phyloP scores from a whole-genome alignment of 2,113 vertebrate genomes.

The Athene cunicularia region DNA sequence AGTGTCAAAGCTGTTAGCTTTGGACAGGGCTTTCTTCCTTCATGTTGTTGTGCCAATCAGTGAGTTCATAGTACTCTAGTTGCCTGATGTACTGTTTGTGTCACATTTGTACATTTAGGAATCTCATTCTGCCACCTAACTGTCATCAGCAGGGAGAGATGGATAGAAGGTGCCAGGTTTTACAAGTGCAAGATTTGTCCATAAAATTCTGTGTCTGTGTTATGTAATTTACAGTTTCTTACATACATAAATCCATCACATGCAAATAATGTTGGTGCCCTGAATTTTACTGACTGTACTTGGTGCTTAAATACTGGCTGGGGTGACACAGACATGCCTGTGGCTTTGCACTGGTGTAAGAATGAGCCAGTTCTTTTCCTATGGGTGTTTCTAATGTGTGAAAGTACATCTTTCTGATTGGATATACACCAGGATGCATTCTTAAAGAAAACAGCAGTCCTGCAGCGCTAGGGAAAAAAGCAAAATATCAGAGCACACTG shows the following conservation, averaged over 20 bases:
- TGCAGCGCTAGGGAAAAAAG: not conserved
- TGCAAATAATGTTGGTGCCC: not conserved
- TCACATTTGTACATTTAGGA: not conserved
- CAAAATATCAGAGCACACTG: not conserved
- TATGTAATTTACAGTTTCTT: conserved; percentile 8
- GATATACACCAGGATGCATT: not conserved
- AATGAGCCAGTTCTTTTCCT: not conserved
- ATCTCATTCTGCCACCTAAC: not conserved
- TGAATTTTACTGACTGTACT: not conserved
- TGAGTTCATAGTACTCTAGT: not conserved
- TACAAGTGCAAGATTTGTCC: not conserved
- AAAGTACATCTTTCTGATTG: not conserved
- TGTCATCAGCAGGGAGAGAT: not conserved
- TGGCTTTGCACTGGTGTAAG: not conserved
- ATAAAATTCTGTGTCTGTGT: not conserved
- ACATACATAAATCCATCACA: not conserved
- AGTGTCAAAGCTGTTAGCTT: not conserved
- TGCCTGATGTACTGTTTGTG: not conserved
- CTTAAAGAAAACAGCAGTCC: not conserved
- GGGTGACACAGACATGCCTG: not conserved
- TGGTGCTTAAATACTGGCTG: not conserved
- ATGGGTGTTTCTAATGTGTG: not conserved
- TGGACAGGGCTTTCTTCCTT: not conserved
- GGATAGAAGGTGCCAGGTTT: not conserved
- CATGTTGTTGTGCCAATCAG: not conserved